phyloP scores from a whole-genome alignment of 2,113 vertebrate genomes.

The Cheirogaleus medius region DNA sequence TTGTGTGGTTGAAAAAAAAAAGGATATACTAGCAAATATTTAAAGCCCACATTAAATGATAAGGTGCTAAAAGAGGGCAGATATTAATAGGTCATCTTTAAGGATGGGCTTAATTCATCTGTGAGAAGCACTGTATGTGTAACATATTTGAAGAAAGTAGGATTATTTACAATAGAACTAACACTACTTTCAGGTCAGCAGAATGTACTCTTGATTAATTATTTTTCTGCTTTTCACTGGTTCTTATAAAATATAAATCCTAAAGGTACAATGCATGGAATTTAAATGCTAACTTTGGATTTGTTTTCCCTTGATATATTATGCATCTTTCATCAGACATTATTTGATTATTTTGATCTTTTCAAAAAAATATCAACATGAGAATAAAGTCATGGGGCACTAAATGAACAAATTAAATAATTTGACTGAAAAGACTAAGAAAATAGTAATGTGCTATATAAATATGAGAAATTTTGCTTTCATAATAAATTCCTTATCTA shows the following conservation, averaged over 20 bases:
- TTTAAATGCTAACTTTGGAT: constrained; percentile 49
- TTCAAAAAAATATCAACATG: constrained; percentile 33
- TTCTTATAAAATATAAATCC: constrained; percentile 38
- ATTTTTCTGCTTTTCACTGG: background rate
- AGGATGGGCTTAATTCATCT: background rate
- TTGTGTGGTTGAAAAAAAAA: constrained; percentile 50
- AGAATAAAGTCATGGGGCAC: background rate
- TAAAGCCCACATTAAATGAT: constrained; percentile 41
- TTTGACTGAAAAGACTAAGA: background rate
- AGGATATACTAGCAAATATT: constrained; percentile 16
- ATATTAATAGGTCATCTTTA: background rate
- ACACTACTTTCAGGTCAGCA: background rate
- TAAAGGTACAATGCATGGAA: background rate
- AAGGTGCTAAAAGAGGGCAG: constrained; percentile 19
- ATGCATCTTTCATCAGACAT: background rate
- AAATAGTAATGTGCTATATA: background rate
- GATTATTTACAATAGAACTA: constrained; percentile 24
- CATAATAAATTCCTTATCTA: background rate
- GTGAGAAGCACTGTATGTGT: background rate
- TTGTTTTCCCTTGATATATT: constrained; percentile 36
- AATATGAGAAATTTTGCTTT: background rate
- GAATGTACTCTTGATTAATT: constrained; percentile 39
- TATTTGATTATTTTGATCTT: constrained; percentile 48
- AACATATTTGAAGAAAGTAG: constrained; percentile 16
- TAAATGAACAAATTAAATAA: constrained; percentile 8